Base-by-base conservation (phyloP, 1,140 invertebrate genomes). In the Bombyx mandarina region DNA sequence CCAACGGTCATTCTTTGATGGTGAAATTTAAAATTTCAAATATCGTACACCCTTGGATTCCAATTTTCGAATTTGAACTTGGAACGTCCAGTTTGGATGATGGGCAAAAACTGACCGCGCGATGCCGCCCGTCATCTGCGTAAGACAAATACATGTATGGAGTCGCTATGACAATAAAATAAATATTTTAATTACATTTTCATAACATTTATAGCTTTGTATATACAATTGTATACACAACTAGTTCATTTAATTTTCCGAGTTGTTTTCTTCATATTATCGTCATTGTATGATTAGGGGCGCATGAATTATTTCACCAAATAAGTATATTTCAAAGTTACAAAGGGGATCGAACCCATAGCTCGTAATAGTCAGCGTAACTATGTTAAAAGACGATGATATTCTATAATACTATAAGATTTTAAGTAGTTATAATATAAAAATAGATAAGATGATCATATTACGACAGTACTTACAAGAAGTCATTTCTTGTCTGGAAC, bases 1-100 rank as follows among this genome's bases (percentile, higher is more conserved):
- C 50, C 7, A 35, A 51, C 50, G 3, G 50, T 10, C 50, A 51
- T 35, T 35, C 26, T 35, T 35, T 35, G 26, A 51, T 35, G 8
- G 22, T 26, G 22, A 77, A 82, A 79, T 72, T 80, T 73, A 62
- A 82, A 78, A 82, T 82, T 84, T 82, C 79, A 82, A 86, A 86
- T 82, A 78, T 84, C 80, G 79, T 82, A 82, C 61, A 68, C 70
- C 60, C 66, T 75, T 67, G 72, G 69, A 69, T 77, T 81, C 77
- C 77, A 83, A 86, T 86, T 86, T 86, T 86, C 81, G 80, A 82
- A 86, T 86, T 86, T 84, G 83, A 86, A 85, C 83, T 84, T 83
- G 83, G 81, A 78, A 78, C 77, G 83, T 86, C 81, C 81, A 86
- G 81, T 86, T 82, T 67, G 77, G 79, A 81, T 86, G 77, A 79